Evolutionary conservation across 2,113 vertebrate genomes (phyloP), one percentile per base, ranked within the genome.

Genomic region (Paramormyrops kingsleyae): DNA sequence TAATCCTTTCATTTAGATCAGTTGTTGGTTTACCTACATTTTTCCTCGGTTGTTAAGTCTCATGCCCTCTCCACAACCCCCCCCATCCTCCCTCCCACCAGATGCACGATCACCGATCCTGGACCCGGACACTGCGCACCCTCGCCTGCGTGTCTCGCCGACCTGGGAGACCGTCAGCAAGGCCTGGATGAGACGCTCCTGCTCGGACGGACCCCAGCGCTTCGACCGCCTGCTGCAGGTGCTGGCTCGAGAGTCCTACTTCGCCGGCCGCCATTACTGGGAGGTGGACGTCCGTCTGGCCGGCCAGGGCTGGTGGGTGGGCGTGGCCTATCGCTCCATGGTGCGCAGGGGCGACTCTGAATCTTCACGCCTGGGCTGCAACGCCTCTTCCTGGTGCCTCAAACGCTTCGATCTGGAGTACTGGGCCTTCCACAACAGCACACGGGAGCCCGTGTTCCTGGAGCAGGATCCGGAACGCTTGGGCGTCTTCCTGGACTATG

Each of bases 341-440:
- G 88, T 93, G 17, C 95, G 95, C 59, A 94, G 90, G 88, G 96
- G 95, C 42, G 88, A 93, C 50, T 91, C 94, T 0, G 94, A 96
- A 56, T 89, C 88, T 0, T 93, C 92, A 62, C 91, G 92, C 0
- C 91, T 96, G n/a, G 95, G 95, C 31, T 96, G 94, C 92, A 97
- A 96, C 2, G 93, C 93, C 56, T 93, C 93, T 87, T 96, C 96
- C 3, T 96, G 94, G 95, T 96, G 95, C 91, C 92, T 96, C 9
- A 96, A 96, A 89, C 94, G 94, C 85, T 96, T 92, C 91, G 95
- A 95, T 56, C 42, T 95, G 13, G 95, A 97, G 85, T 95, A 95
- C 91, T 96, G 95, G 95, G 95, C 95, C 46, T 97, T 96, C 92
- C 96, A 97, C 62, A 95, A 95, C 56, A 93, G 95, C 42, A 95